phyloP scores from a whole-genome alignment of 2,113 vertebrate species.

The Lasiurus borealis region DNA sequence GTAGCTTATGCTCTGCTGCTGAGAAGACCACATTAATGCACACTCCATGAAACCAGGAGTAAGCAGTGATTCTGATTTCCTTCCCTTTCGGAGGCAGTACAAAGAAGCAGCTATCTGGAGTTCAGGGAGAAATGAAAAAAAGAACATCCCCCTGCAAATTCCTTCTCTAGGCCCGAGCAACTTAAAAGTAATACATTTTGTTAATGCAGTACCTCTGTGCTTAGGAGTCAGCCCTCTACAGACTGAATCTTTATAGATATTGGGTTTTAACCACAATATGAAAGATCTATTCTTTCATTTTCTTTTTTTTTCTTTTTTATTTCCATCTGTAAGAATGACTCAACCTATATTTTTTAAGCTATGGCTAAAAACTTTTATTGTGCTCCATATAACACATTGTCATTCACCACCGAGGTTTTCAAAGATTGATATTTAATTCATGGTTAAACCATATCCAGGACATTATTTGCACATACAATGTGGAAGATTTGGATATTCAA shows the following conservation, averaged over 20 bases:
- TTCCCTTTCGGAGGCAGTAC: background rate
- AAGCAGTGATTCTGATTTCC: background rate
- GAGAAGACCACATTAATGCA: rapidly evolving
- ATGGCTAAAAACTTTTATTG: background rate
- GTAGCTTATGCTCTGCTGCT: background rate
- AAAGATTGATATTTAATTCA: slow-evolving; percentile 40
- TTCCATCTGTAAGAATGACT: background rate
- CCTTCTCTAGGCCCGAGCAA: background rate
- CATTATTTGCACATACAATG: background rate
- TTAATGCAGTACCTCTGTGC: background rate
- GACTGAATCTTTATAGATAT: background rate
- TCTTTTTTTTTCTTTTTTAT: background rate
- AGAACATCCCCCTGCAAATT: background rate
- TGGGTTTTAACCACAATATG: background rate
- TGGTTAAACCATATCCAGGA: background rate
- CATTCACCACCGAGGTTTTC: background rate
- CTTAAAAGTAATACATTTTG: background rate
- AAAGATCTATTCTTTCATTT: background rate
- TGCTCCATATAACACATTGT: background rate
- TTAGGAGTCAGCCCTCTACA: background rate
- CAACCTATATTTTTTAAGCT: background rate
- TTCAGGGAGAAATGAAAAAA: background rate
- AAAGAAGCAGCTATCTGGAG: background rate
- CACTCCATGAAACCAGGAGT: too few relatives aligned
- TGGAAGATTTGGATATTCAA: background rate